phyloP scores from a whole-genome alignment of 2,797 vertebrate species.

The Fundulus diaphanus region DNA sequence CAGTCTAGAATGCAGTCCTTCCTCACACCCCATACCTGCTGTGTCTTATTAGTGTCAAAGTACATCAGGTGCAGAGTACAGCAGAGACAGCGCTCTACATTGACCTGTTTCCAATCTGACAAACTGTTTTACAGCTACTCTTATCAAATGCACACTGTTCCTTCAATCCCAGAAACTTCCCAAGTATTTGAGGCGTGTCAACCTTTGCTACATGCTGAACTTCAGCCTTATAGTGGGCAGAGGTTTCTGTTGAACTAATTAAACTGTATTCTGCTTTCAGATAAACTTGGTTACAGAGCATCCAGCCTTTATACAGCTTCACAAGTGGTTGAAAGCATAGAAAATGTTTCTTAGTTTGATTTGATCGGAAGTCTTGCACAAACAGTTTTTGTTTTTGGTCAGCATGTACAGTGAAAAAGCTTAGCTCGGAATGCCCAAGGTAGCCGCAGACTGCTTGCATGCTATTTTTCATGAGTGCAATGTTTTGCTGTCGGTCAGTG shows the following conservation, averaged over 20 bases:
- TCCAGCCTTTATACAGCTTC: neutral
- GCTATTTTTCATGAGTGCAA: neutral
- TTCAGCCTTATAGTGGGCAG: neutral
- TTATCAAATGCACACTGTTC: slow-evolving; percentile 40
- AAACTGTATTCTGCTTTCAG: neutral
- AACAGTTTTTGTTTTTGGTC: slow-evolving; percentile 22
- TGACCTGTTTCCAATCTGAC: slow-evolving; percentile 25
- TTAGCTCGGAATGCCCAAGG: slow-evolving; percentile 20
- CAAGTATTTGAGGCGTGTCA: slow-evolving; percentile 12
- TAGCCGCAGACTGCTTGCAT: slow-evolving; percentile 12
- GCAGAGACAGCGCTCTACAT: slow-evolving; percentile 16
- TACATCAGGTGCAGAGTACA: slow-evolving; percentile 45
- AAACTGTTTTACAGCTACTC: slow-evolving; percentile 32
- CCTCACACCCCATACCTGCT: slow-evolving; percentile 18
- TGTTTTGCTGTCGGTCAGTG: neutral
- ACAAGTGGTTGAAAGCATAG: neutral
- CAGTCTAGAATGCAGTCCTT: slow-evolving; percentile 1
- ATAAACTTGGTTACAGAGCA: slow-evolving; percentile 2
- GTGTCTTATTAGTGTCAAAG: slow-evolving; percentile 56
- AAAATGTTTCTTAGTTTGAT: neutral
- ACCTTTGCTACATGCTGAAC: slow-evolving; percentile 23
- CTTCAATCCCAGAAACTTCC: slow-evolving; percentile 8
- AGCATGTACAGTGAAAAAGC: slow-evolving; percentile 15
- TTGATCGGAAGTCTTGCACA: slow-evolving; percentile 22
- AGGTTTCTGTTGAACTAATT: neutral